These are phyloP conservation scores for Eurypyga helias DNA, from an alignment of 2,113 vertebrate species.

Conservation along the genomic window DNA sequence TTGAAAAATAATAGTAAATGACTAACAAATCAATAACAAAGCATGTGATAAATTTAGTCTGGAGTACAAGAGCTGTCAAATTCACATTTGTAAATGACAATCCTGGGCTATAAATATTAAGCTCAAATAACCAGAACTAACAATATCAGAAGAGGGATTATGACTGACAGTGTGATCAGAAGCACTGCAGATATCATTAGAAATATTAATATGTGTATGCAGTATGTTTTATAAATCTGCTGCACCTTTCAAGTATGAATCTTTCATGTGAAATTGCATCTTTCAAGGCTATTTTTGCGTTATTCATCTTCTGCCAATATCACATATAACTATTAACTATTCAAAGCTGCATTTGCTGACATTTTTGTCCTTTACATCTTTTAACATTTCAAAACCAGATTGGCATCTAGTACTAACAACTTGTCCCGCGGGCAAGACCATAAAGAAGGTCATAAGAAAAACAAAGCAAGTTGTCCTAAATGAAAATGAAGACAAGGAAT, in stretches of 20 bases:
- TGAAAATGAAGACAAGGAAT: constrained; percentile 48
- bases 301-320: not conserved
- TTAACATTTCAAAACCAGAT: constrained; percentile 34
- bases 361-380: not conserved
- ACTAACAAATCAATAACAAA: constrained; percentile 52
- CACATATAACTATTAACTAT: not conserved
- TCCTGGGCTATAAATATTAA: constrained; percentile 7
- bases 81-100: not conserved
- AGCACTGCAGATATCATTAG: constrained; percentile 8
- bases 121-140: constrained; percentile 50
- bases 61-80: not conserved
- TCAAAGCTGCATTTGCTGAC: not conserved
- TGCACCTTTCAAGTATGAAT: not conserved
- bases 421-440: constrained; percentile 27
- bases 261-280: not conserved
- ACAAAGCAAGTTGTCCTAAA: constrained; percentile 27
- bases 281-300: not conserved
- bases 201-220: constrained; percentile 13
- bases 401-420: constrained; percentile 26
- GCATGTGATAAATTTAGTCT: not conserved
- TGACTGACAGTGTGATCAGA: constrained; percentile 36
- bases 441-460: constrained; percentile 60
- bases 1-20: constrained; percentile 29
- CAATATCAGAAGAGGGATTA: constrained; percentile 18
- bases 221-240: not conserved